Evolutionary conservation across 2,113 vertebrate genomes (phyloP), one percentile per base, ranked within the genome.

Genomic region (Tretioscincus oriximinensis): DNA sequence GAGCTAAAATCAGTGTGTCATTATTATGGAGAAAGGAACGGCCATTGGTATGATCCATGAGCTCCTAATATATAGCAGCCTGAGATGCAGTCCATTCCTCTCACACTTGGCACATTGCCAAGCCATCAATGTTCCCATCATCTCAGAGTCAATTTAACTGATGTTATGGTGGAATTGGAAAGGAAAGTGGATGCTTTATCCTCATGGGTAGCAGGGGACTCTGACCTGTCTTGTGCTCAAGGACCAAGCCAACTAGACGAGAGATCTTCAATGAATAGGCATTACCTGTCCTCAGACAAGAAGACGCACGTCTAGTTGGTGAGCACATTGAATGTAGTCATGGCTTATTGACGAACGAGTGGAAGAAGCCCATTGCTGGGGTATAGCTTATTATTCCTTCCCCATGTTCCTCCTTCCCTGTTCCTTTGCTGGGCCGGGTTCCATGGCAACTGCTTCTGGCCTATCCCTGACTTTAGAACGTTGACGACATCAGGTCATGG

Each of bases 21-120:
- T n/a, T 61, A 4, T 85, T 41, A 26, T 7, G 26, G 8, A 64
- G 86, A 3, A 67, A 87, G 84, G 82, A 14, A 2, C 87, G 84
- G 73, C 81, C 80, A 0, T 73, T 24, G 4, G 49, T 22, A 24
- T 35, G 31, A 49, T 45, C 60, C 71, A 54, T 8, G 31, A 61
- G 18, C 18, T 58, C 41, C 72, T 31, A 31, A 49, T 58, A 22
- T 10, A 47, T 49, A 29, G 29, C 61, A 28, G 74, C 7, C 78
- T 35, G 66, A 12, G 78, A 58, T 2, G 0, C 60, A 14, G 54
- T 28, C 45, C 54, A 16, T 21, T 12, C 45, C 66, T 12, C 18
- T 4, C 18, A 14, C 69, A 29, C 2, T 26, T 31, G 82, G 31
- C 28, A 5, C 22, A 9, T 60, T 29, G 76, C 76, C 72, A 71